Conservation (phyloP, 2,797 vertebrate species). For the Onychomys torridus region DNA sequence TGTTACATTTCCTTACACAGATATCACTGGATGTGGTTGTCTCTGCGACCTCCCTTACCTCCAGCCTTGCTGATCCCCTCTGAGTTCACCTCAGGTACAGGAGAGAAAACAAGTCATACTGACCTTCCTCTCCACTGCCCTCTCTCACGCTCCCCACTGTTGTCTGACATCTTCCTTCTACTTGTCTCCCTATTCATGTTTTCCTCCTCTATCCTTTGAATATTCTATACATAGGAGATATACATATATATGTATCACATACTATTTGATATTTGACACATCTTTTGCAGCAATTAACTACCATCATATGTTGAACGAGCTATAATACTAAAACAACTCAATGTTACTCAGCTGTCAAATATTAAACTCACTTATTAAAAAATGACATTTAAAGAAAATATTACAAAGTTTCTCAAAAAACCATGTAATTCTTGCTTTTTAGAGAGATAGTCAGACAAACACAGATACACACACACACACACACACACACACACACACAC, state of each 20-base stretch:
- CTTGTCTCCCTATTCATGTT: not conserved
- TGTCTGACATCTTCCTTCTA: not conserved
- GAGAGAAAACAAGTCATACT: not conserved
- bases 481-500: not conserved
- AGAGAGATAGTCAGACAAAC: not conserved
- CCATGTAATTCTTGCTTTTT: not conserved
- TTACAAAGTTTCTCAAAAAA: conserved; percentile 4
- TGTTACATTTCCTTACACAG: not conserved
- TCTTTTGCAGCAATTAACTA: conserved; percentile 36
- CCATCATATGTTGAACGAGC: not conserved
- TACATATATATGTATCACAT: not conserved
- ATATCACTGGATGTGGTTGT: not conserved
- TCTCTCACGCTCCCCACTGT: too few species aligned
- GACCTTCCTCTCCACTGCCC: not conserved
- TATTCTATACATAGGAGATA: not conserved
- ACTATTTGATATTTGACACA: not conserved
- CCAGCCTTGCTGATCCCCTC: not conserved
- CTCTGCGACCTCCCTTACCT: not conserved
- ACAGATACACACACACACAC: not conserved
- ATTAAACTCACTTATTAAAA: not conserved
- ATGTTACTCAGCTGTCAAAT: not conserved
- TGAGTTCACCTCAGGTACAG: not conserved
- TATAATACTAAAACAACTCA: conserved; percentile 41
- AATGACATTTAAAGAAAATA: conserved; percentile 49
- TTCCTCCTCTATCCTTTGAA: not conserved